Percentiles rank a stretch among this genome's conserved stretches.
Conservation (phyloP, 2,888 invertebrate genomes). For the Achlya flavicornis region DNA sequence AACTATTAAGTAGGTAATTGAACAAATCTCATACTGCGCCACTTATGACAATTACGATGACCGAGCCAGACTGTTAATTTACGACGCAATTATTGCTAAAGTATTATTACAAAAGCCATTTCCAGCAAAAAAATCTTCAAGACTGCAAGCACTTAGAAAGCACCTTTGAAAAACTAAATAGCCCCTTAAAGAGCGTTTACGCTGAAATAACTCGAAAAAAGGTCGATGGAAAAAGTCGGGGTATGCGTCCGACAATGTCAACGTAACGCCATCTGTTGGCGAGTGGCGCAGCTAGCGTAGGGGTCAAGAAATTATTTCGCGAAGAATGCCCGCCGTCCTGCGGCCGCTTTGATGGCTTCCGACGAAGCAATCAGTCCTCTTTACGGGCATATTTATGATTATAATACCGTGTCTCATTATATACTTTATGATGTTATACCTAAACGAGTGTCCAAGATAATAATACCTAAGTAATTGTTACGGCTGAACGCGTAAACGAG, state of each 20-base stretch:
- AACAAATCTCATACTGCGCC: slow-evolving; percentile 50
- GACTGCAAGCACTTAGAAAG: slow-evolving; percentile 76
- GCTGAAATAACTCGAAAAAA: slow-evolving; percentile 73
- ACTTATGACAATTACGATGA: slow-evolving; percentile 66
- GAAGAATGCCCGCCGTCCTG: slow-evolving; percentile 71
- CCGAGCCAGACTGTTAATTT: slow-evolving; percentile 64
- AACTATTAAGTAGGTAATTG: slow-evolving; percentile 35
- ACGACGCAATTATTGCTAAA: slow-evolving; percentile 72
- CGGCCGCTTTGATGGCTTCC: slow-evolving; percentile 81
- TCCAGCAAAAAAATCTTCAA: slow-evolving; percentile 61
- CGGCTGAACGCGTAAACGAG: slow-evolving; percentile 60
- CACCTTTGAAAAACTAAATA: slow-evolving; percentile 80
- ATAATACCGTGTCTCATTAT: slow-evolving; percentile 82
- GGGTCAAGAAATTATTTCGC: slow-evolving; percentile 74
- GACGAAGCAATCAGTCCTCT: slow-evolving; percentile 82
- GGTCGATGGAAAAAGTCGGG: slow-evolving; percentile 58
- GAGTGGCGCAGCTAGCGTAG: slow-evolving; percentile 69
- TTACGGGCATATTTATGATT: slow-evolving; percentile 83
- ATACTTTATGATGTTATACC: slow-evolving; percentile 81
- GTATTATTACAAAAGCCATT: slow-evolving; percentile 75
- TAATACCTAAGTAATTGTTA: slow-evolving; percentile 74
- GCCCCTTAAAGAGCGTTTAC: slow-evolving; percentile 77
- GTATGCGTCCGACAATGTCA: slow-evolving; percentile 71
- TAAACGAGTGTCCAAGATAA: slow-evolving; percentile 66
- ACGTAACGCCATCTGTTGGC: slow-evolving; percentile 78